Base-by-base conservation (phyloP, 2,113 vertebrate species). In the Macquaria ambigua region DNA sequence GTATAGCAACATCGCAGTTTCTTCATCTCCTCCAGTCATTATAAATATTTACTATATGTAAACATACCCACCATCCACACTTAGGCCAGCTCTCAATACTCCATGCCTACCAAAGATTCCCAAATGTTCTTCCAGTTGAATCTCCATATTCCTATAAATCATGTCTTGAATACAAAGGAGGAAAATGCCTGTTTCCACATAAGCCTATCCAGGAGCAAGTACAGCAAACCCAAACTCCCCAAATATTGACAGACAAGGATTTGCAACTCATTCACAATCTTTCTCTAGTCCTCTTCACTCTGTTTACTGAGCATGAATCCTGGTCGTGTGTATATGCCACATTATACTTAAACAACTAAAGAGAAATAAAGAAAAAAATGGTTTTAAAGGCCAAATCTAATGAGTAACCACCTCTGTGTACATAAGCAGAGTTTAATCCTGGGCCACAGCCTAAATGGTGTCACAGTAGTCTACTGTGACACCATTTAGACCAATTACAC, bases 371-470 rank as follows among this genome's bases (percentile, higher is more conserved):
- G 0, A 52, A 11, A 28, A 7, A 52, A 21, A 62, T 9, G 8
- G 52, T 68, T 80, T 72, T 63, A 80, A 74, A 83, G 34, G 67
- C 10, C 37, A 73, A 50, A 77, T 69, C 74, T 21, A 73, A 79
- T 72, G 81, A 82, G 23, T 28, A 73, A 80, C 23, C 53, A 23
- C 64, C 43, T 46, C 77, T 83, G 68, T 58, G 62, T 48, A 46
- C 77, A 70, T 48, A 74, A 77, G 20, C 67, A 53, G 46, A 83
- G 74, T 68, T 43, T 81, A 89, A 61, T 89, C 62, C 28, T 72
- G 48, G 39, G 68, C 67, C 72, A 55, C 41, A 39, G 77, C 6
- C 72, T 73, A 31, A 31, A 77, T 73, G 37, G 66, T 48, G 67
- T 63, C 67, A 52, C 62, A 63, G 72, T 79, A 72, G 72, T 68